Evolutionary conservation across 2,113 vertebrate species (phyloP), one percentile per base, ranked within the genome.

Genomic region (Neodon shergylaensis): DNA sequence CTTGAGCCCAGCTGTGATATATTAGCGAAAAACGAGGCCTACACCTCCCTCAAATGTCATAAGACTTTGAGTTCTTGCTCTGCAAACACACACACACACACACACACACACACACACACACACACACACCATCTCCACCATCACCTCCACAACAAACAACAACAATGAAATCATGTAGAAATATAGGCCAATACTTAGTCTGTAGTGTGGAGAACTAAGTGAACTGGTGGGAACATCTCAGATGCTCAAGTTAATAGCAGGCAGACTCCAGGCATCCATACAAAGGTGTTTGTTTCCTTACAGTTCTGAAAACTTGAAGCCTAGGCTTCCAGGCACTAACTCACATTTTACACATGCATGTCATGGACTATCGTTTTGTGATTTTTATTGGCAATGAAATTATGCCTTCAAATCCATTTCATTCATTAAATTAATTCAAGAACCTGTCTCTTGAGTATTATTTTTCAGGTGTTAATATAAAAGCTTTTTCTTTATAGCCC

Each of bases 381-480:
- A 47, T 17, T 65, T 58, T 90, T n/a, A 87, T 1, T 44, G 88
- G 31, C 52, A 90, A 36, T 83, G 87, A 70, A 19, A 24, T 91
- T 52, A 77, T 88, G 5, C 28, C 68, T 82, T 93, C 17, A 77
- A n/a, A 21, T 93, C 36, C n/a, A 87, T 49, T 95, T 26, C 66
- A 39, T 47, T 54, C n/a, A 72, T 44, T n/a, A 49, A 39, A 42
- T 92, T 77, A 65, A 82, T 87, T 93, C 58, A 16, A 70, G 33
- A 54, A 83, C 22, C 36, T 91, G 1, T 77, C 61, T 88, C 74
- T 88, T 78, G 85, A 91, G 8, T 74, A 87, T 52, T 77, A 1
- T 82, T 95, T 77, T 72, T 28, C 76, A 83, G 42, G 3, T 65
- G 77, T n/a, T 83, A 93, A 93, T 66, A 39, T 36, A 91, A 91